Evolutionary conservation across 2,113 vertebrate genomes (phyloP), one percentile per base, ranked within the genome.

Genomic region (Blennius ocellaris): DNA sequence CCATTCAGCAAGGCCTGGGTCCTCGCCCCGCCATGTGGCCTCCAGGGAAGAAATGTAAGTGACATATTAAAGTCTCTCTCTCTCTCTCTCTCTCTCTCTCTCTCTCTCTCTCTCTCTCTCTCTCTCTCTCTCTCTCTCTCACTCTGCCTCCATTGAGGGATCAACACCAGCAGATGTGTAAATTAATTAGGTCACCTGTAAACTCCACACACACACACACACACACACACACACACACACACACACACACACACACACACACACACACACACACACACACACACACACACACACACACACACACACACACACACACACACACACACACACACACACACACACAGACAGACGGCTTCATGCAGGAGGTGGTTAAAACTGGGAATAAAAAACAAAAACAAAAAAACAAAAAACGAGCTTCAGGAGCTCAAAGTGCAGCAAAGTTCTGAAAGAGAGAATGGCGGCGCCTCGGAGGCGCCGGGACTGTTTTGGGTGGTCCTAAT

Each of bases 181-280:
- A 72, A 81, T 76, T 83, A 92, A 89, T 92, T 81, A 87, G 78
- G 73, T 87, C 69, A 86, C 47, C 78, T 73, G 61, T 43, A 50
- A 73, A 54, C 52, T 77, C 11, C 50, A 63, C 62, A 56, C 45
- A 77, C 49, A 54, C 72, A 76, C 48, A 57, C 16, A 69, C 12
- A 47, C 41, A 7, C 58, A 66, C 39, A 54, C 36, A 15, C 0
- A 47, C 44, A 58, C 12, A 54, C 36, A 53, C 8, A 47, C 11
- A 81, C 15, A 59, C 37, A 50, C 39, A 41, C 16, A 8, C 37
- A 21, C 7, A 60, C 41, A 30, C 21, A 30, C 21, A 30, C 21
- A 30, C 21, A 30, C 21, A 30, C 21, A 30, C 21, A 30, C 21
- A 30, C 21, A 30, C 21, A 30, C 21, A 30, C 21, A 30, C 21